These are phyloP conservation scores for Triplophysa dalaica DNA, from an alignment of 2,113 vertebrate species.

Conservation along the genomic window DNA sequence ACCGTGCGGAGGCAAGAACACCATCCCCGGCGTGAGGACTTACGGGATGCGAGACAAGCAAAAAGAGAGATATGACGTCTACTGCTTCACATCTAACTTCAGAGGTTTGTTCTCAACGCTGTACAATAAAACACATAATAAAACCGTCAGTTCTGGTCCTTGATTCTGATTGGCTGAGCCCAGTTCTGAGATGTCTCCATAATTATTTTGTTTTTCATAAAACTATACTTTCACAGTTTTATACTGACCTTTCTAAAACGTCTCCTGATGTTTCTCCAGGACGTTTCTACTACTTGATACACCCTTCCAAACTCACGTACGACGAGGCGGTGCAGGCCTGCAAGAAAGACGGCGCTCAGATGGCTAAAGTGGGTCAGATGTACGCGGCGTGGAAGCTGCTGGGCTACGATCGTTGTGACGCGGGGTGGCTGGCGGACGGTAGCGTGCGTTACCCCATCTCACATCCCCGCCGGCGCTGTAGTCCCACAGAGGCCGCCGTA, in stretches of 20 bases:
- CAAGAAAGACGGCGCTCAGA: constrained; percentile 84
- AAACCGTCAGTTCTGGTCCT: no score
- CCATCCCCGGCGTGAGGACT: constrained; percentile 85
- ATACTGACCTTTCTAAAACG: no score
- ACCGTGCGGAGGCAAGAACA: constrained; percentile 90
- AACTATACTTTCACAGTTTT: no score
- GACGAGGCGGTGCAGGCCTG: constrained; percentile 88
- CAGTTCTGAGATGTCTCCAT: no score
- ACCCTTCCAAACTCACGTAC: constrained; percentile 88
- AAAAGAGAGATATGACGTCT: constrained; percentile 90
- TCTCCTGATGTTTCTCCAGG: constrained; percentile 67
- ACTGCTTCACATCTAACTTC: constrained; percentile 95
- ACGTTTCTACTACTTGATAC: constrained; percentile 92
- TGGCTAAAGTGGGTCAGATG: constrained; percentile 96
- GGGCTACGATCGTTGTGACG: constrained; percentile 93
- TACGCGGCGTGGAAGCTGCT: constrained; percentile 93
- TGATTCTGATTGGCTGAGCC: no score
- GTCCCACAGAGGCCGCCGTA: constrained; percentile 87
- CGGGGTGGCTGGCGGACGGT: constrained; percentile 92
- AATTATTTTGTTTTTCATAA: no score
- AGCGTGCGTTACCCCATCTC: constrained; percentile 95
- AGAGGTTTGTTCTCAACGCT: constrained; percentile 76
- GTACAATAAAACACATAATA: no score
- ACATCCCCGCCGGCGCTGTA: constrained; percentile 86
- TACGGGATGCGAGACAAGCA: constrained; percentile 93